These are phyloP conservation scores for Gastrophysa polygoni DNA, from an alignment of 2,888 invertebrate genomes.

Conservation along the genomic window DNA sequence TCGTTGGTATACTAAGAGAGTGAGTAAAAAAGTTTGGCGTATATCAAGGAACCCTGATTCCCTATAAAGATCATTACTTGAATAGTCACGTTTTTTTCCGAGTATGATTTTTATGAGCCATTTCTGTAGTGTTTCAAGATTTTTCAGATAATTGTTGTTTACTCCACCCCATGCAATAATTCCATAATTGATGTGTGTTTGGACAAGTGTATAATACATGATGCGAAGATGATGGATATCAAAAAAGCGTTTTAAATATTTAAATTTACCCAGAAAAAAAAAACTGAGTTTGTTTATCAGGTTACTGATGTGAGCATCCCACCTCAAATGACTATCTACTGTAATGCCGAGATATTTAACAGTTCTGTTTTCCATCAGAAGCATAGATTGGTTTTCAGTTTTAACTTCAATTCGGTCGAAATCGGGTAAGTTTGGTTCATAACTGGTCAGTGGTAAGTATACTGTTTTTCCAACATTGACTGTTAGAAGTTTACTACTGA, in stretches of 20 bases:
- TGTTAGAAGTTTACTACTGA: slow-evolving; percentile 7
- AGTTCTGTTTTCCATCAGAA: slow-evolving; percentile 1
- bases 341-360: slow-evolving; percentile 10
- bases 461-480: slow-evolving; percentile 9
- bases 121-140: slow-evolving; percentile 8
- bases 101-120: slow-evolving; percentile 11
- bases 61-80: background rate
- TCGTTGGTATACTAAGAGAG: background rate
- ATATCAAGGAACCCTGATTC: background rate
- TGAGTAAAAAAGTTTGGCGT: background rate
- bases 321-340: slow-evolving; percentile 6
- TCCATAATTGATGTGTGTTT: slow-evolving; percentile 8
- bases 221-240: slow-evolving; percentile 3
- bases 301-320: slow-evolving; percentile 5
- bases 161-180: slow-evolving; percentile 11
- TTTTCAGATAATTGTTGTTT: background rate
- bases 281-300: slow-evolving; percentile 6
- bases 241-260: background rate
- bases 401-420: slow-evolving; percentile 5
- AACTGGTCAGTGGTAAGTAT: slow-evolving; percentile 7
- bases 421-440: slow-evolving; percentile 8
- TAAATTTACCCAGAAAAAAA: slow-evolving; percentile 3
- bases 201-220: slow-evolving; percentile 8
- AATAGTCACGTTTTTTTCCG: background rate
- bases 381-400: slow-evolving; percentile 6